phyloP scores from a whole-genome alignment of 1,140 invertebrate species.

The Cydia pomonella region DNA sequence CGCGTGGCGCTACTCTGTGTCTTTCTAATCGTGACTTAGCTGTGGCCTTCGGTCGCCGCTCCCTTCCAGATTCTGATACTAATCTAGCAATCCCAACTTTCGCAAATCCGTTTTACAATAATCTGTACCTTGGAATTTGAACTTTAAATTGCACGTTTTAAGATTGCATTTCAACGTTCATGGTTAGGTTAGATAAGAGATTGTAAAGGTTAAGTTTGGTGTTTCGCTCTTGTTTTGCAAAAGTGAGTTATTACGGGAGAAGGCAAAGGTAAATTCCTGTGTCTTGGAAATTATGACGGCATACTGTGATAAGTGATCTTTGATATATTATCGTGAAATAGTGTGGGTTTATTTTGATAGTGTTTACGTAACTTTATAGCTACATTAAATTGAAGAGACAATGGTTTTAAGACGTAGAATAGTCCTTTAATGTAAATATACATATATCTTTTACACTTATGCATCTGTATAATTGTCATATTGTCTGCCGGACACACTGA shows the following conservation, averaged over 20 bases:
- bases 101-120: not conserved
- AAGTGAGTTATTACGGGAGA: slow-evolving; percentile 20
- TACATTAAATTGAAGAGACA: slow-evolving; percentile 1
- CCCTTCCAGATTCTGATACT: slow-evolving; percentile 53
- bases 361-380: not conserved
- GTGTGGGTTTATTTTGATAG: slow-evolving; percentile 5
- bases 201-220: not conserved
- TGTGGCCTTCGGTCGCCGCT: slow-evolving; percentile 57
- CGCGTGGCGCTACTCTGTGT: slow-evolving; percentile 32
- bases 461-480: no score
- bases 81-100: slow-evolving; percentile 39
- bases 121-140: not conserved
- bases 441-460: no score
- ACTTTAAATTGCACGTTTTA: not conserved
- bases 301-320: slow-evolving; percentile 14
- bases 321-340: slow-evolving; percentile 15
- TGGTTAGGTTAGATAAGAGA: not conserved
- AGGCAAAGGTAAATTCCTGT: slow-evolving; percentile 17
- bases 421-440: no score
- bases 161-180: not conserved
- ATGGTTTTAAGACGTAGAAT: not conserved
- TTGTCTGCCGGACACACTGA: no score
- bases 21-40: slow-evolving; percentile 54
- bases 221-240: slow-evolving; percentile 24
- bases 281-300: slow-evolving; percentile 9